A percentile compares a stretch with the other conserved stretches of the same genome.
These are phyloP conservation scores for Pachypeltis micranthus DNA, from an alignment of 1,140 invertebrate species.

Conservation along the genomic window DNA sequence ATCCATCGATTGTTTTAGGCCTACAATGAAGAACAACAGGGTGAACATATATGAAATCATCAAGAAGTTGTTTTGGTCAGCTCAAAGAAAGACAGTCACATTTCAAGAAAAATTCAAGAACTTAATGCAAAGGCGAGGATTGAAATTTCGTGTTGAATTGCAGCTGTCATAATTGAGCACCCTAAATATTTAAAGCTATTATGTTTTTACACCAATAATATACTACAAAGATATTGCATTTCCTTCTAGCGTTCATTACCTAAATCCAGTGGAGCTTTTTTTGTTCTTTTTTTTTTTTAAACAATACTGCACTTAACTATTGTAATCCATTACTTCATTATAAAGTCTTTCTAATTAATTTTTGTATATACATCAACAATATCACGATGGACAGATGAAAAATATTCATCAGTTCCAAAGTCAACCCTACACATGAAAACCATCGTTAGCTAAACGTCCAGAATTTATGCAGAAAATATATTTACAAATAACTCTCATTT, in stretches of 20 bases:
- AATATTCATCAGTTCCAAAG: background rate
- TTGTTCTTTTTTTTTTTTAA: too few species aligned
- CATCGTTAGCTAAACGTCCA: background rate
- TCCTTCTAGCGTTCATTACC: background rate
- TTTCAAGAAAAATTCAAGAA: background rate
- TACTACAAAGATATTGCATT: slow-evolving; percentile 5
- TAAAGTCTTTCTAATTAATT: slow-evolving; percentile 4
- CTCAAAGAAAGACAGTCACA: background rate
- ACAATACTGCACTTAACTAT: slow-evolving; percentile 3
- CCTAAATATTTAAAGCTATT: slow-evolving; percentile 8
- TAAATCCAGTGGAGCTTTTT: slow-evolving; percentile 3
- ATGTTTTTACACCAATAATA: background rate
- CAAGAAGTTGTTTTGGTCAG: background rate
- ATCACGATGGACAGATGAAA: slow-evolving; percentile 6
- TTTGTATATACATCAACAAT: background rate
- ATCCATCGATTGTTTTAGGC: background rate
- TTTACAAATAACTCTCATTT: background rate
- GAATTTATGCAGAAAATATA: slow-evolving; percentile 1
- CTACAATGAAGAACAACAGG: background rate
- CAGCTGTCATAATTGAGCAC: slow-evolving; percentile 9
- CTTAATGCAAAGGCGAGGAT: background rate
- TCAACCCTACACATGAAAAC: background rate
- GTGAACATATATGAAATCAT: background rate
- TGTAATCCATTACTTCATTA: background rate
- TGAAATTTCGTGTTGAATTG: background rate